Evolutionary conservation across 2,888 invertebrate species (phyloP).

Genomic region (Cataglyphis cursor): DNA sequence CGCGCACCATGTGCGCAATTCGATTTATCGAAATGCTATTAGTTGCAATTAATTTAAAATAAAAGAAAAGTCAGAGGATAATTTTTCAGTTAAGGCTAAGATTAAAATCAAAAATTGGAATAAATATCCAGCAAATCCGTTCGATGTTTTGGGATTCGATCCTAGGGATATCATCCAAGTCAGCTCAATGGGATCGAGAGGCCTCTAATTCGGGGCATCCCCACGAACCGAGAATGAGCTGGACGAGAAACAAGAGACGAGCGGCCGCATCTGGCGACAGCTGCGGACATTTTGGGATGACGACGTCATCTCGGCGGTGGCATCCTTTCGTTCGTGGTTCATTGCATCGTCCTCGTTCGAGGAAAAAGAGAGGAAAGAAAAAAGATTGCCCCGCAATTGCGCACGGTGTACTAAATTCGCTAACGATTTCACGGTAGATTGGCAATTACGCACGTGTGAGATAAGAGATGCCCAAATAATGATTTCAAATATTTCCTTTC

Average conservation of each 20-base stretch:
- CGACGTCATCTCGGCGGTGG: conserved; percentile 25
- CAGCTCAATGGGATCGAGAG: conserved; percentile 59
- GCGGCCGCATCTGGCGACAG: conserved; percentile 76
- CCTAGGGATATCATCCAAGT: neutral
- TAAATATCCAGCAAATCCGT: neutral
- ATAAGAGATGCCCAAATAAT: neutral
- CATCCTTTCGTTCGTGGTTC: conserved; percentile 34
- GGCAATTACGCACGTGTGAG: conserved; percentile 51
- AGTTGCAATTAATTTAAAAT: neutral
- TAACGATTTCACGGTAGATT: conserved; percentile 40
- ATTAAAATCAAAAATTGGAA: neutral
- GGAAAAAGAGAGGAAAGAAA: neutral
- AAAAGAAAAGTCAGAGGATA: neutral
- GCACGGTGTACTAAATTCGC: conserved; percentile 41
- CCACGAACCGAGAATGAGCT: conserved; percentile 62
- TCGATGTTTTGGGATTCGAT: neutral
- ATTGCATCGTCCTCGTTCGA: conserved; percentile 13
- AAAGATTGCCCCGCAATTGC: conserved; percentile 29
- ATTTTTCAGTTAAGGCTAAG: neutral
- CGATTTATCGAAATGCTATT: neutral
- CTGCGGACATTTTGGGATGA: conserved; percentile 66
- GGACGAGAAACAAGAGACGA: conserved; percentile 63
- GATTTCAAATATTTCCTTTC: neutral
- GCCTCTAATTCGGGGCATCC: conserved; percentile 67
- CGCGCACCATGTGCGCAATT: neutral